Base-by-base conservation (phyloP, 2,113 vertebrate genomes). In the Corythornis vintsioides region DNA sequence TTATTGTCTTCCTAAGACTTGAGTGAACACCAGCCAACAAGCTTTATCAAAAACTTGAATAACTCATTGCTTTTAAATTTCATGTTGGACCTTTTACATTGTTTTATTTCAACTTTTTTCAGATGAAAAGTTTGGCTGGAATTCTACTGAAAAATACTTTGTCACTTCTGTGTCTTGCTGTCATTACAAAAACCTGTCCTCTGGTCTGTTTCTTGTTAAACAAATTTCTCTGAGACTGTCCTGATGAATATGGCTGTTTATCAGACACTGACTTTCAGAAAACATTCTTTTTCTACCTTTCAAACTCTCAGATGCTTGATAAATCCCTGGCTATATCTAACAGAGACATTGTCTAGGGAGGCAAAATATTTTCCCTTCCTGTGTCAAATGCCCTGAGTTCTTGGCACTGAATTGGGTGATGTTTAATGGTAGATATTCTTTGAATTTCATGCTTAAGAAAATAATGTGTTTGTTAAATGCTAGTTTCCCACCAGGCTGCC, bases 21-120 rank as follows among this genome's bases (percentile, higher is more conserved):
- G 67, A 67, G 40, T 25, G 67, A 69, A 17, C 38, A 73, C 31
- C 63, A 87, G 50, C 48, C 66, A 52, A 52, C 6, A 43, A 87
- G 11, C 53, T 55, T n/a, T 8, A 47, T 19, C 21, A 53, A 67
- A 56, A 82, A 3, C 9, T 47, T 6, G 2, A 76, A 53, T 50
- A 29, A 22, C 22, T n/a, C 0, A 0, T 52, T 77, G 7, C 6
- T 71, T 72, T 52, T 45, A n/a, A 35, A n/a, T n/a, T 76, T 64
- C 45, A 2, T 5, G 1, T 20, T 40, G 33, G 5, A 17, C 20
- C 9, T 88, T 92, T 76, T 33, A 3, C 7, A 9, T 13, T 35
- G 14, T 9, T 84, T 52, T 31, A 7, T 21, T 38, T 55, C 16
- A 48, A 57, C 15, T 52, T 15, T 22, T 71, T 82, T 59, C 86